A percentile compares a stretch with the other conserved stretches of the same genome.
These are phyloP conservation scores for Platichthys stellatus DNA, from an alignment of 2,113 vertebrate species.

Conservation along the genomic window DNA sequence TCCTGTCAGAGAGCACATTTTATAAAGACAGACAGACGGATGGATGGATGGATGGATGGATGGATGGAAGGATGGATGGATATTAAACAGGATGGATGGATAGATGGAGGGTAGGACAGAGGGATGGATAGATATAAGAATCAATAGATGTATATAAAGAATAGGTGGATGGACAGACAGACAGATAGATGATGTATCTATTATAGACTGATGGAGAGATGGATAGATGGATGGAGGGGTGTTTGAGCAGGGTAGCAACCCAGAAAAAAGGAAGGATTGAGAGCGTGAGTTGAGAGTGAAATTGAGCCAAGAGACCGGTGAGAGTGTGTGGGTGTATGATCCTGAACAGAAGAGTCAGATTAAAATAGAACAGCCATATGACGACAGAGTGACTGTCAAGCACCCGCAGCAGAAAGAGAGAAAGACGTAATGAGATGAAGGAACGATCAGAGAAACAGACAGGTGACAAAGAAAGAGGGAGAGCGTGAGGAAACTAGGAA, in stretches of 20 bases:
- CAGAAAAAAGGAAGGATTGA: not conserved
- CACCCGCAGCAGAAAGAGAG: conserved; percentile 60
- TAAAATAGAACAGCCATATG: conserved; percentile 76
- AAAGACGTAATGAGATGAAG: conserved; percentile 48
- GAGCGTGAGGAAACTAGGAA: conserved; percentile 19
- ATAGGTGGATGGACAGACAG: not conserved
- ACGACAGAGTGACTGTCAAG: conserved; percentile 67
- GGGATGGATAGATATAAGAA: not conserved
- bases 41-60: not conserved
- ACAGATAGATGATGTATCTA: not conserved
- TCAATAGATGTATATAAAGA: not conserved
- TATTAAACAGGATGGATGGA: conserved; percentile 1
- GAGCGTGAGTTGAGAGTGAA: conserved; percentile 26
- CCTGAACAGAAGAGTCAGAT: conserved; percentile 68
- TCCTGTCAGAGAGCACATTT: not conserved
- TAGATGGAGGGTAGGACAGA: not conserved
- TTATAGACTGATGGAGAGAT: conserved; percentile 1
- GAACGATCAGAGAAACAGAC: conserved; percentile 46
- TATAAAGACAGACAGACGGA: not conserved
- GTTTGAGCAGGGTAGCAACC: conserved; percentile 1
- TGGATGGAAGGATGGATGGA: not conserved
- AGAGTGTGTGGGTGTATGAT: conserved; percentile 71
- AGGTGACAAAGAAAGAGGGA: conserved; percentile 51
- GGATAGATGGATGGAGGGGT: not conserved
- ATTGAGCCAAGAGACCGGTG: conserved; percentile 48